Evolutionary conservation across 2,797 vertebrate species (phyloP), one percentile per base, ranked within the genome.

Genomic region (Poeciliopsis infans): DNA sequence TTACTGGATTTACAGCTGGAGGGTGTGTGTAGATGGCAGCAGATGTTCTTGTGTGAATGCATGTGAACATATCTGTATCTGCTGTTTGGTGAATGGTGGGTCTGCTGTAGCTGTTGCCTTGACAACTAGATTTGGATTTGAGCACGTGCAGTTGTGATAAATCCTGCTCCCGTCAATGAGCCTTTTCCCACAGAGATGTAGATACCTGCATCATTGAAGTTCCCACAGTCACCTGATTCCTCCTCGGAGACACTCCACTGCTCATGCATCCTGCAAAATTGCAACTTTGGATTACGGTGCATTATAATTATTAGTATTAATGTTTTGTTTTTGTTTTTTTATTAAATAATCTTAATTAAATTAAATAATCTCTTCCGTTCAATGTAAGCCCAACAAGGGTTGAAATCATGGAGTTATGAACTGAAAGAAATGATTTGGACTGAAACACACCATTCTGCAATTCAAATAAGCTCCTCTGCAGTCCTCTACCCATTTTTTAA

Each of bases 91-190:
- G 61, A 57, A 68, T 2, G 33, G 53, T 84, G 59, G 18, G 61
- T 86, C 73, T 69, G 76, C 77, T 79, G 93, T 94, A 93, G 87
- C 92, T 79, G 93, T 94, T 94, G 87, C 92, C 93, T 83, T 92
- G 94, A 93, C 94, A 91, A 94, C 94, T 83, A 77, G 83, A 75
- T 72, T 68, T 64, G 84, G 74, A 81, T 86, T 39, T 74, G 81
- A 81, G 77, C 92, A 92, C 81, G 85, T 92, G 89, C 66, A 86
- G 78, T 88, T 85, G 82, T 81, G 79, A 93, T 83, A 76, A 82
- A 85, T 90, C 74, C 43, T 68, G 18, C 61, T 83, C 78, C 79
- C 71, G 61, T 86, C 75, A 76, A 72, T 49, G 83, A 81, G 43
- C 81, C 61, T 1, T 16, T n/a, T 15, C 85, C 76, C 85, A 18